Evolutionary conservation across 2,888 invertebrate genomes (phyloP).

Genomic region (Hemistola chrysoprasaria): DNA sequence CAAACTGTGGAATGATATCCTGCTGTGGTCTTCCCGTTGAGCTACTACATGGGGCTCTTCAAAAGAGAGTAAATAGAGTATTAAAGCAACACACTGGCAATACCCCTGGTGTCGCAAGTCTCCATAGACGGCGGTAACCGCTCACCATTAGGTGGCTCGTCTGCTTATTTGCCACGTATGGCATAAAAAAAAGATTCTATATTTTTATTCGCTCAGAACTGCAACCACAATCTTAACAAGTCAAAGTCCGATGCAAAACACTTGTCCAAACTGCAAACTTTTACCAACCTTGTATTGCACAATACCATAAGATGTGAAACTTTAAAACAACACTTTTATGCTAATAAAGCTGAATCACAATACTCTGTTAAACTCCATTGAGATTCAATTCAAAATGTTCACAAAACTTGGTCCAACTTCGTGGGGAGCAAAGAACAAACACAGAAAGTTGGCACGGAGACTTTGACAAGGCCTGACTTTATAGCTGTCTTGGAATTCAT

Average conservation of each 20-base stretch:
- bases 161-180: no score
- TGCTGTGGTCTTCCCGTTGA: no score
- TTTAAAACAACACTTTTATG: conserved; percentile 31
- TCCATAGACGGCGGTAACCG: no score
- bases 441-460: conserved; percentile 38
- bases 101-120: no score
- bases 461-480: conserved; percentile 51
- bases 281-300: conserved; percentile 11
- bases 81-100: no score
- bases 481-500: conserved; percentile 46
- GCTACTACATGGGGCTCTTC: no score
- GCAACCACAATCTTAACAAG: no score
- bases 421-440: conserved; percentile 40
- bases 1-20: no score
- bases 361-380: conserved; percentile 39
- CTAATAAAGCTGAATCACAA: conserved; percentile 37
- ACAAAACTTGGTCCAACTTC: conserved; percentile 28
- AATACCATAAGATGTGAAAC: conserved; percentile 18
- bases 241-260: conserved; percentile 5
- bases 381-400: conserved; percentile 41
- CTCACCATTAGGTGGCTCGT: no score
- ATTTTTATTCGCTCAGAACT: no score
- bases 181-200: no score
- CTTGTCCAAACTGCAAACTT: conserved; percentile 14
- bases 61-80: no score